Evolutionary conservation across 2,113 vertebrate species (phyloP), one percentile per base, ranked within the genome.

Genomic region (Hystrix brachyura): DNA sequence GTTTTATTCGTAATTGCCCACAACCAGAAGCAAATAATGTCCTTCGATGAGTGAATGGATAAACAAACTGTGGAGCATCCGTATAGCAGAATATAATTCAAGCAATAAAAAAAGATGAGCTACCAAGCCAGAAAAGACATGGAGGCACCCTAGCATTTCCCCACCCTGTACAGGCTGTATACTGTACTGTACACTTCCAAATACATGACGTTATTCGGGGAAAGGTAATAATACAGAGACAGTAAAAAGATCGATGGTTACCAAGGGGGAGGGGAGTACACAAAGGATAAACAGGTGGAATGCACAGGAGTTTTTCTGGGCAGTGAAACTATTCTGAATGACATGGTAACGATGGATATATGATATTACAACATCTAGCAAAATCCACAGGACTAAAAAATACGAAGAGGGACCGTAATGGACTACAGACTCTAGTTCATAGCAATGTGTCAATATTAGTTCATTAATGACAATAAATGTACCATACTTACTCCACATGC

Each of bases 261-360:
- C 34, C 14, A 53, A 57, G 17, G 51, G 5, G 15, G 3, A 0
- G 43, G 7, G 12, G 2, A 21, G 1, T 7, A 15, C 34, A 12
- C 2, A 43, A 27, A 1, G n/a, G 32, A 48, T 7, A 48, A 72
- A 72, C 0, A 84, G 21, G 15, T 14, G 7, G 23, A 93, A 38
- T 38, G 27, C 67, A n/a, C 4, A 1, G 5, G 17, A 18, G 3
- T 57, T 55, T 29, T 65, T 48, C 9, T n/a, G n/a, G 53, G 21
- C 25, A n/a, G 9, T 15, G 19, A 84, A 81, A 89, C 80, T 62
- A 62, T 38, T 79, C 43, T 96, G 25, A 53, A 29, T 38, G n/a
- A 72, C 7, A 90, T 17, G 14, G 12, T 53, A 15, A 80, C 34
- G 21, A 25, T 34, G 5, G 27, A 72, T 13, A 60, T 5, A 72